phyloP scores from a whole-genome alignment of 2,113 vertebrate species.

The Pontoporia blainvillei region DNA sequence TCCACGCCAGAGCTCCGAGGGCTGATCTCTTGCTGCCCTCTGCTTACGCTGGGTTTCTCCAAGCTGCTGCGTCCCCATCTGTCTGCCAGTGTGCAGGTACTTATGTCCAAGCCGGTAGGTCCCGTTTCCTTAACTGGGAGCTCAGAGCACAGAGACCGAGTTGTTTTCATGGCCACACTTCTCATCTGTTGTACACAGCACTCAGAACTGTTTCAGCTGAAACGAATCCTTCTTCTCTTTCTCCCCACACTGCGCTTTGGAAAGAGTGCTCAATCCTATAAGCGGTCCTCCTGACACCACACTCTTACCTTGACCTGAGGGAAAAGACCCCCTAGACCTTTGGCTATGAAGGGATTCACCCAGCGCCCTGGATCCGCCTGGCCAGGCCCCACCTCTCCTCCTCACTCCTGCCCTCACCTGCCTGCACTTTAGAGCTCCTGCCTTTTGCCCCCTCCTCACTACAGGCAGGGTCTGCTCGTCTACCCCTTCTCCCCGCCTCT shows the following conservation, averaged over 20 bases:
- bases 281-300: fast-evolving
- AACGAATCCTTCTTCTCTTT: background rate
- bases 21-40: background rate
- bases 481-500: background rate
- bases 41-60: background rate
- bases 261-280: background rate
- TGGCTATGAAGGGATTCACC: fast-evolving
- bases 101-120: fast-evolving
- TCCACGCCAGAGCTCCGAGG: background rate
- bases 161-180: fast-evolving
- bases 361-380: fast-evolving
- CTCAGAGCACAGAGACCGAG: background rate
- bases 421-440: background rate
- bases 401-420: fast-evolving
- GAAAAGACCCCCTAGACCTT: background rate
- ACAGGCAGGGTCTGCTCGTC: background rate
- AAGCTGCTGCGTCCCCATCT: too few species aligned
- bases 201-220: background rate
- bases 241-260: background rate
- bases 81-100: background rate
- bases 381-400: fast-evolving
- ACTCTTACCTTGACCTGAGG: background rate
- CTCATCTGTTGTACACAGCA: background rate
- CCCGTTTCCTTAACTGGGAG: background rate
- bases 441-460: background rate